Percentiles rank a stretch among this genome's conserved stretches.
Conservation (phyloP, 2,113 vertebrate genomes). For the Miniopterus natalensis region DNA sequence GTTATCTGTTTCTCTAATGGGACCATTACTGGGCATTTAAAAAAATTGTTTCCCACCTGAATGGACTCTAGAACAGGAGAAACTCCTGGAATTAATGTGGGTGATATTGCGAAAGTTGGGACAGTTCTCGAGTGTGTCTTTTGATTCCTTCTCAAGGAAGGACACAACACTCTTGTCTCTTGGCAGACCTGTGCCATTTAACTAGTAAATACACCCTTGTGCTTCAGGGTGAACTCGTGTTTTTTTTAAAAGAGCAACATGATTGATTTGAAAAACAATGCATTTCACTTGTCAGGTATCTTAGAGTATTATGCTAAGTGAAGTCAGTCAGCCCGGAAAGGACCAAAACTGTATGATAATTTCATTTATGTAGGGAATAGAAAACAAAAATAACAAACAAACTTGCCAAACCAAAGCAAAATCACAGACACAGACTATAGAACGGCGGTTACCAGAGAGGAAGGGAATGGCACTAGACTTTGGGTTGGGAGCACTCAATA, state of each 20-base stretch:
- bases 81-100: constrained; percentile 43
- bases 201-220: background rate
- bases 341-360: background rate
- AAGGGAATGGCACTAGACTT: background rate
- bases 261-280: background rate
- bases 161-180: background rate
- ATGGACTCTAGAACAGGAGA: constrained; percentile 17
- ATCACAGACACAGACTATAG: background rate
- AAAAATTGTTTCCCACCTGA: constrained; percentile 13
- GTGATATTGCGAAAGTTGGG: background rate
- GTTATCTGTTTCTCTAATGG: constrained; percentile 1
- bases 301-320: background rate
- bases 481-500: background rate
- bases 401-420: background rate
- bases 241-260: constrained; percentile 14
- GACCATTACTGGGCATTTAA: background rate
- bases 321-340: background rate
- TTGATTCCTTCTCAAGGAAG: background rate
- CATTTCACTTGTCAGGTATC: background rate
- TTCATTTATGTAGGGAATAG: background rate
- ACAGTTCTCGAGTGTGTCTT: background rate
- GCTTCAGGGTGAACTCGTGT: background rate
- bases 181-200: background rate
- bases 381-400: background rate
- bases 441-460: background rate